A percentile compares a stretch with the other conserved stretches of the same genome.
Evolutionary conservation across 2,888 invertebrate species (phyloP).

Genomic region (Adineta ricciae): DNA sequence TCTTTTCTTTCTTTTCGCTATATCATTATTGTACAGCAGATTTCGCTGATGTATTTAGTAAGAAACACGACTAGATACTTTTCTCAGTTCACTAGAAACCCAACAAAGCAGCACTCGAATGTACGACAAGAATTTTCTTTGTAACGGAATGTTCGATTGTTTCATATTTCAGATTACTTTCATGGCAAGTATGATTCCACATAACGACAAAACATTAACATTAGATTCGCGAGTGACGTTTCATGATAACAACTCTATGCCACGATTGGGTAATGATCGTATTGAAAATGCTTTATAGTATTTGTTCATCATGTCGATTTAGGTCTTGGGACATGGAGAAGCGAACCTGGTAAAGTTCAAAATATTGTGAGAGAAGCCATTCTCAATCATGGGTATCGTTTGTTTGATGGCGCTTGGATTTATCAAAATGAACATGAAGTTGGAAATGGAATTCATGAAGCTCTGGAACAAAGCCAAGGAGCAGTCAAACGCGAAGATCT

Average conservation of each 20-base stretch:
- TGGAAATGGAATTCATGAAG: conserved; percentile 38
- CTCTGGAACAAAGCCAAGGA: conserved; percentile 35
- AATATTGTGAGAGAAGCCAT: neutral
- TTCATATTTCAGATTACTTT: neutral
- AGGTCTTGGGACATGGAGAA: neutral
- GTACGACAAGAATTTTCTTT: too few species aligned
- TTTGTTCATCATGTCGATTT: neutral
- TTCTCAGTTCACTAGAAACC: neutral
- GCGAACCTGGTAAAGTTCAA: neutral
- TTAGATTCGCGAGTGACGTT: neutral
- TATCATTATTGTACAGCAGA: neutral
- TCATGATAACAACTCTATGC: neutral
- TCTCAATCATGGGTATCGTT: conserved; percentile 55
- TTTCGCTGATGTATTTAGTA: neutral
- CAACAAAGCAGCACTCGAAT: neutral
- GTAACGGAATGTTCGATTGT: neutral
- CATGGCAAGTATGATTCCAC: neutral
- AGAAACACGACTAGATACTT: neutral
- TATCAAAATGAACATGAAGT: conserved; percentile 56
- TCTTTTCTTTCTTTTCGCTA: neutral
- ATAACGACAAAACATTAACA: neutral
- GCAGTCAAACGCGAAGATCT: conserved; percentile 42
- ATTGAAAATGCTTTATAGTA: neutral
- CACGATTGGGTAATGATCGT: neutral
- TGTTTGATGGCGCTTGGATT: conserved; percentile 65